phyloP scores from a whole-genome alignment of 2,113 vertebrate genomes.

The Nematolebias whitei region DNA sequence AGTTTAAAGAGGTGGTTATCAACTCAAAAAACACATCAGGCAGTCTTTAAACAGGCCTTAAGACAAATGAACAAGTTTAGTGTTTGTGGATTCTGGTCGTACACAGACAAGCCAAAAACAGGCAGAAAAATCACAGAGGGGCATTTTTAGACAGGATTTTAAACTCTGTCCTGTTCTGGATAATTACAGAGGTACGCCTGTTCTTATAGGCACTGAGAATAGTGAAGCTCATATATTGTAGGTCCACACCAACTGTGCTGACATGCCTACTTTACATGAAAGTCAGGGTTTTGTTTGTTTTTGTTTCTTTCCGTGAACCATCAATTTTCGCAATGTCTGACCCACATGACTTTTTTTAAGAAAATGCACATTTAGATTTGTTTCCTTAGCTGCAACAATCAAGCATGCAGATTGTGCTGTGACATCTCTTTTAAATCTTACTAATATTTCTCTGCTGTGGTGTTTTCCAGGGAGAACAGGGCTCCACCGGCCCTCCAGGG shows the following conservation, averaged over 20 bases:
- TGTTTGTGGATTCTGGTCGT: slow-evolving; percentile 39
- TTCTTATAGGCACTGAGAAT: slow-evolving; percentile 64
- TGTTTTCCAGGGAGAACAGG: slow-evolving; percentile 86
- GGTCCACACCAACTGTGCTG: slow-evolving; percentile 59
- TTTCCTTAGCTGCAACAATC: slow-evolving; percentile 1
- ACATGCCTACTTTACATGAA: slow-evolving; percentile 54
- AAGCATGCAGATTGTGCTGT: slow-evolving; percentile 2
- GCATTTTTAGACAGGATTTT: slow-evolving; percentile 67
- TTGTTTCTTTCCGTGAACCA: slow-evolving; percentile 34
- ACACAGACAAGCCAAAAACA: slow-evolving; percentile 23
- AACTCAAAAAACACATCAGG: slow-evolving; percentile 42
- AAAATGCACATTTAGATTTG: slow-evolving; percentile 10
- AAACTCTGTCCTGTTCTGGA: slow-evolving; percentile 65
- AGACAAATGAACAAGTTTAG: slow-evolving; percentile 28
- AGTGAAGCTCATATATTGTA: slow-evolving; percentile 52
- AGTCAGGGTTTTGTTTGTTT: slow-evolving; percentile 44
- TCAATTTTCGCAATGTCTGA: slow-evolving; percentile 25
- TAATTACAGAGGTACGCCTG: slow-evolving; percentile 75
- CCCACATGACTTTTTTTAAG: neutral
- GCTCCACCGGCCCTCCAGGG: slow-evolving; percentile 90
- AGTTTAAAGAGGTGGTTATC: slow-evolving; percentile 30
- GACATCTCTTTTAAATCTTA: slow-evolving; percentile 14
- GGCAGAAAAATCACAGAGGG: slow-evolving; percentile 64
- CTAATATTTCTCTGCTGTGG: slow-evolving; percentile 19
- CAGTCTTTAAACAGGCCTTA: slow-evolving; percentile 25